These are phyloP conservation scores for Drosophila mettleri DNA, from an alignment of 2,888 invertebrate species.

Conservation along the genomic window DNA sequence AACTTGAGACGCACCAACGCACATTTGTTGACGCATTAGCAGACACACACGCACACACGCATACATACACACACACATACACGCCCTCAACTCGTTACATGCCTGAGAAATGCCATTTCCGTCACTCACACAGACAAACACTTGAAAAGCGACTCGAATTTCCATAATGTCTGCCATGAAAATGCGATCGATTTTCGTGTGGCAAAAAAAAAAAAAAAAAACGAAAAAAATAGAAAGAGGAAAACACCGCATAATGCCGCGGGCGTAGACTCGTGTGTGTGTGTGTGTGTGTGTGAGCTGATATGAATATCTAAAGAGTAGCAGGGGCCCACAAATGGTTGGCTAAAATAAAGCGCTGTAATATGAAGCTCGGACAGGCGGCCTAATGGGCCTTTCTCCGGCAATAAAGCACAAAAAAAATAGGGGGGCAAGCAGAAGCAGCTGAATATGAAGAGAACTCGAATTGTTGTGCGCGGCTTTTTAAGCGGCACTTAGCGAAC, in stretches of 20 bases:
- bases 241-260: conserved; percentile 64
- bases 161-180: conserved; percentile 82
- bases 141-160: conserved; percentile 77
- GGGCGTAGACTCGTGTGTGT: conserved; percentile 31
- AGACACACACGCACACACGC: conserved; percentile 25
- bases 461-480: conserved; percentile 51
- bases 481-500: conserved; percentile 54
- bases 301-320: conserved; percentile 70
- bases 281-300: conserved; percentile 24
- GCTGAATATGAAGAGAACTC: conserved; percentile 7
- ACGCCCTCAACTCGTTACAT: conserved; percentile 72
- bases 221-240: conserved; percentile 4
- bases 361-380: conserved; percentile 48
- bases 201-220: conserved; percentile 32
- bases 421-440: too few relatives aligned
- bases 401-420: conserved; percentile 20
- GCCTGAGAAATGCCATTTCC: conserved; percentile 79
- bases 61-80: conserved; percentile 3
- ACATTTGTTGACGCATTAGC: conserved; percentile 77
- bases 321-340: conserved; percentile 29
- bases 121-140: conserved; percentile 68
- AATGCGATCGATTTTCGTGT: conserved; percentile 80
- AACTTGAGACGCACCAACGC: conserved; percentile 63
- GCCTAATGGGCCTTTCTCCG: conserved; percentile 55
- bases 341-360: conserved; percentile 64